Conservation (phyloP, 2,113 vertebrate genomes). For the Lamprotornis superbus region DNA sequence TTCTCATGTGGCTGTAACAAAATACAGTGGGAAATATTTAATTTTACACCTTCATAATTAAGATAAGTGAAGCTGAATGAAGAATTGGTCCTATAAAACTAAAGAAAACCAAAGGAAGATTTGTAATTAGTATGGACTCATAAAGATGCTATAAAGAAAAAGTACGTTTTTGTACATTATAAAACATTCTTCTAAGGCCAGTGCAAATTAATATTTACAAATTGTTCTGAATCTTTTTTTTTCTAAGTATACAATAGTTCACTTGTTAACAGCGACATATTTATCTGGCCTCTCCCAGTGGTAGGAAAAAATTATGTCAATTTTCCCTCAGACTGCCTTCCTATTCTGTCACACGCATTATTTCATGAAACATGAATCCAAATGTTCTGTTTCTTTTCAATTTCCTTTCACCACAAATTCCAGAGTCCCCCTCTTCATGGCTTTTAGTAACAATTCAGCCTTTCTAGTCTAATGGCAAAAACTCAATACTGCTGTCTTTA, state of each 20-base stretch:
- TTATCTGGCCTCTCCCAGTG: constrained; percentile 78
- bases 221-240: constrained; percentile 41
- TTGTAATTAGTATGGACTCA: not conserved
- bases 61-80: not conserved
- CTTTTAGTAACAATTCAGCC: constrained; percentile 78
- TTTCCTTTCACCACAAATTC: constrained; percentile 86
- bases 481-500: constrained; percentile 76
- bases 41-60: not conserved
- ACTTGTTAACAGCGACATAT: constrained; percentile 83
- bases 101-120: not conserved
- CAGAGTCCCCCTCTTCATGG: constrained; percentile 67
- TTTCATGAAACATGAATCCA: constrained; percentile 87
- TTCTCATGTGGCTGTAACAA: constrained; percentile 2
- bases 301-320: constrained; percentile 82
- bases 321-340: constrained; percentile 79
- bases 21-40: not conserved
- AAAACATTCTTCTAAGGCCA: constrained; percentile 8
- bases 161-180: not conserved
- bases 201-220: constrained; percentile 72
- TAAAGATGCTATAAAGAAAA: not conserved
- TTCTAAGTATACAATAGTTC: constrained; percentile 71
- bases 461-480: constrained; percentile 80
- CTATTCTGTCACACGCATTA: constrained; percentile 85
- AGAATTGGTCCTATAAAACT: not conserved
- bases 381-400: constrained; percentile 88